These are phyloP conservation scores for Gymnopithys bicolor DNA, from an alignment of 2,797 vertebrate species.

Conservation along the genomic window DNA sequence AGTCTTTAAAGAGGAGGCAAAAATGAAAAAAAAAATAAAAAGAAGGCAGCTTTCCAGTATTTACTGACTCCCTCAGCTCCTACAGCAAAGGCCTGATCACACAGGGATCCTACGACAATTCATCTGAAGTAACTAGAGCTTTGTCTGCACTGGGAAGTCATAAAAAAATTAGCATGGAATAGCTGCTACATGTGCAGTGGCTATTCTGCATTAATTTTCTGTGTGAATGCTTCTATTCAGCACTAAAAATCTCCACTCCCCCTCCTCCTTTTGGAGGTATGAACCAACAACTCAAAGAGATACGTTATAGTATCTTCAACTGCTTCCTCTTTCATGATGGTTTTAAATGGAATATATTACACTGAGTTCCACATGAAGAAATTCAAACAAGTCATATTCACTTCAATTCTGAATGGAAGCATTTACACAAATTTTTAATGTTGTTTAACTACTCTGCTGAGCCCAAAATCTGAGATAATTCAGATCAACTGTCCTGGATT, in stretches of 20 bases:
- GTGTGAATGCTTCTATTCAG: constrained; percentile 57
- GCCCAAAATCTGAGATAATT: not conserved
- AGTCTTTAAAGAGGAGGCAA: not conserved
- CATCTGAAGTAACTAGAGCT: constrained; percentile 15
- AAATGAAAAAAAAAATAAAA: not conserved
- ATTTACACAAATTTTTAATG: not conserved
- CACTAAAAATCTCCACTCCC: not conserved
- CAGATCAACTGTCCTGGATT: not conserved
- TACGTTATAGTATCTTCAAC: not conserved
- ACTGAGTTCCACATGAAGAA: not conserved
- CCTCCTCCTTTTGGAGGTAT: not conserved
- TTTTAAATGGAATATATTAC: not conserved
- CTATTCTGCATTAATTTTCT: constrained; percentile 31
- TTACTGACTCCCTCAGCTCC: constrained; percentile 15
- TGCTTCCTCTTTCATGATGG: not conserved
- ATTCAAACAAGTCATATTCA: not conserved
- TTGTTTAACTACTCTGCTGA: not conserved
- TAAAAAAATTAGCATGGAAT: constrained; percentile 50
- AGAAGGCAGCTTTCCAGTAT: constrained; percentile 11
- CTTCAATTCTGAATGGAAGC: not conserved
- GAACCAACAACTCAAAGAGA: constrained; percentile 8
- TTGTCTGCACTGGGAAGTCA: constrained; percentile 10
- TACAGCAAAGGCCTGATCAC: constrained; percentile 1
- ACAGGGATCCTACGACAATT: constrained; percentile 8
- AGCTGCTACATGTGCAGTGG: constrained; percentile 16